Percentiles rank a stretch among this genome's conserved stretches.
Conservation (phyloP, 2,888 invertebrate species). For the Chrysopilus asiliformis region DNA sequence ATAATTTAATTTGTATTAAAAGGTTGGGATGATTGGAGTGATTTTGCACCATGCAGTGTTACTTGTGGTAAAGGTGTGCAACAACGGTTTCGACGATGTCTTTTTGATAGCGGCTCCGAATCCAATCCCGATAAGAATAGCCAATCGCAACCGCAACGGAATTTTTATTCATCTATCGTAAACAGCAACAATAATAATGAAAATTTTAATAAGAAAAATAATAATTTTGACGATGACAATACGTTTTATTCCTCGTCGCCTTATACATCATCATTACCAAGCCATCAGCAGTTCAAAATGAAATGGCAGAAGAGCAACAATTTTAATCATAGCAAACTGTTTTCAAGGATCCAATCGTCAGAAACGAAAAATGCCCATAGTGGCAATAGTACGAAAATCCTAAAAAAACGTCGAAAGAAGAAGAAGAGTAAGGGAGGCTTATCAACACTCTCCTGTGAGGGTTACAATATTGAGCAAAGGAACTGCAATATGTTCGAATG, state of each 20-base stretch:
- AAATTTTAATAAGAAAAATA: too few species aligned
- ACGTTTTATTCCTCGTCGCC: slow-evolving; percentile 4
- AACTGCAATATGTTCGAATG: slow-evolving; percentile 36
- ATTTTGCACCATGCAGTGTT: slow-evolving; percentile 35
- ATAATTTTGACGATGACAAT: too few species aligned
- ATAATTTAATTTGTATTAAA: too few species aligned
- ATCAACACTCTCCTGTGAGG: slow-evolving; percentile 33
- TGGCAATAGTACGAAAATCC: too few species aligned
- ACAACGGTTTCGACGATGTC: slow-evolving; percentile 34
- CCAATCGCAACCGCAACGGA: too few species aligned
- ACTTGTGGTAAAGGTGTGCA: slow-evolving; percentile 36
- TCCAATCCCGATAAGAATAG: background rate
- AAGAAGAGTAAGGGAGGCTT: slow-evolving; percentile 16
- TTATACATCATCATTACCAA: background rate
- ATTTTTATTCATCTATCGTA: too few species aligned
- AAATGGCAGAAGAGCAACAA: slow-evolving; percentile 4
- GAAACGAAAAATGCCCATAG: too few species aligned
- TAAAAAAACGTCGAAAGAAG: slow-evolving; percentile 10
- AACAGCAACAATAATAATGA: too few species aligned
- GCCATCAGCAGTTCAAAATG: background rate
- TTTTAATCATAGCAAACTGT: slow-evolving; percentile 6
- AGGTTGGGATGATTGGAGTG: slow-evolving; percentile 38
- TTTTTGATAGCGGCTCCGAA: slow-evolving; percentile 25
- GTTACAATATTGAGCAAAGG: slow-evolving; percentile 36
- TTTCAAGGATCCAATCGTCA: too few species aligned